These are phyloP conservation scores for Hoplostethus mediterraneus DNA, from an alignment of 2,797 vertebrate genomes.

Conservation along the genomic window DNA sequence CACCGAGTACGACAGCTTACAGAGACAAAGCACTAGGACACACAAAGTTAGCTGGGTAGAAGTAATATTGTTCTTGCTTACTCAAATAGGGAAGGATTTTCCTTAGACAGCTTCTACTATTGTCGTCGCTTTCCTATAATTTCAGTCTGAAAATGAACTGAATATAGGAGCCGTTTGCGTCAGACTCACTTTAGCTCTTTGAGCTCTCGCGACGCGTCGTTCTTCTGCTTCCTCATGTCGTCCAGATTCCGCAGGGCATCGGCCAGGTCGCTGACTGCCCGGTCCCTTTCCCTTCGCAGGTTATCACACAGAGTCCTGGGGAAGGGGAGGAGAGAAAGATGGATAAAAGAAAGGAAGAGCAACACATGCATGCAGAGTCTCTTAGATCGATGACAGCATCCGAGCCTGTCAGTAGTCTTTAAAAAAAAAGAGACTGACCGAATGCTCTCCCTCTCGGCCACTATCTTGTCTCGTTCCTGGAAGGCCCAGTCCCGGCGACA, in stretches of 20 bases:
- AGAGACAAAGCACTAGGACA: constrained; percentile 31
- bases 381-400: background rate
- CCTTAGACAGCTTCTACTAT: background rate
- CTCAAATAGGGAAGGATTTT: constrained; percentile 20
- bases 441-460: constrained; percentile 98
- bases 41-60: constrained; percentile 18
- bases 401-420: background rate
- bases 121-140: background rate
- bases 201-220: constrained; percentile 91
- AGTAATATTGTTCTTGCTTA: background rate
- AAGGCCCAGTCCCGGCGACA: constrained; percentile 98
- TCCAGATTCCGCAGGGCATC: constrained; percentile 96
- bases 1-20: constrained; percentile 47
- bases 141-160: background rate
- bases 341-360: background rate
- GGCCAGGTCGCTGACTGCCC: constrained; percentile 94
- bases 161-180: background rate
- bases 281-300: constrained; percentile 92
- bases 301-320: constrained; percentile 95
- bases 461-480: constrained; percentile 98
- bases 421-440: constrained; percentile 81
- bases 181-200: constrained; percentile 93
- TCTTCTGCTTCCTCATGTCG: constrained; percentile 97
- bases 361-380: background rate
- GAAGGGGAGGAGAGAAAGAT: background rate